phyloP scores from a whole-genome alignment of 2,113 vertebrate species.

The Syrrhaptes paradoxus region DNA sequence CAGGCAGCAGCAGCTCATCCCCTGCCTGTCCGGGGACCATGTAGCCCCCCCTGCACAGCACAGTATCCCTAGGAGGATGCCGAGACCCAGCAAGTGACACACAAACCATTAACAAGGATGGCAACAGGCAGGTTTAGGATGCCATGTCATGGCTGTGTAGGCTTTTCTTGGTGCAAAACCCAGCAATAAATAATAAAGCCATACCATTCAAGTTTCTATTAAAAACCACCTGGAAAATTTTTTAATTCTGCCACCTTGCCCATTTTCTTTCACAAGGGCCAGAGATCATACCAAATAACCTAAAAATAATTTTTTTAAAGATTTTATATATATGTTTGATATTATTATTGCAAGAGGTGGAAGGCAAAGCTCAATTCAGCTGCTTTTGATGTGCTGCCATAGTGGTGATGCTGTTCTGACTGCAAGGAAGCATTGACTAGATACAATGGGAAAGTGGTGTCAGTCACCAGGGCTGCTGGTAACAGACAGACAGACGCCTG shows the following conservation, averaged over 20 bases:
- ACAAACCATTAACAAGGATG: accelerated
- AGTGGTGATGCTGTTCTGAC: accelerated
- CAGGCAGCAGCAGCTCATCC: neutral
- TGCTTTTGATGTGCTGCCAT: neutral
- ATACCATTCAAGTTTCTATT: neutral
- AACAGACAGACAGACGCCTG: neutral
- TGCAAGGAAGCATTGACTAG: accelerated
- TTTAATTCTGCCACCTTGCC: neutral
- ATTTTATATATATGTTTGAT: accelerated
- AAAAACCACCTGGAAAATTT: neutral
- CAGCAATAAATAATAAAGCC: accelerated
- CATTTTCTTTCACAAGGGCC: neutral
- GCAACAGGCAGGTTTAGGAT: neutral
- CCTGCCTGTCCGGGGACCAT: neutral
- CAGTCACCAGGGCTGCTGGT: neutral
- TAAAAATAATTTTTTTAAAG: neutral
- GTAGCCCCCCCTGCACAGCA: accelerated
- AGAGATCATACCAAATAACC: accelerated
- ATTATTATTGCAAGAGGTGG: neutral
- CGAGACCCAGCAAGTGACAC: too few relatives aligned
- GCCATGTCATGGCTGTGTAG: accelerated
- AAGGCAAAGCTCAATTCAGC: neutral
- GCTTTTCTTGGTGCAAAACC: accelerated
- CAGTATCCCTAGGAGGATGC: accelerated
- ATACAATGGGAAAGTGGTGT: accelerated